phyloP scores from a whole-genome alignment of 2,797 vertebrate genomes.

The Thalassophryne amazonica region DNA sequence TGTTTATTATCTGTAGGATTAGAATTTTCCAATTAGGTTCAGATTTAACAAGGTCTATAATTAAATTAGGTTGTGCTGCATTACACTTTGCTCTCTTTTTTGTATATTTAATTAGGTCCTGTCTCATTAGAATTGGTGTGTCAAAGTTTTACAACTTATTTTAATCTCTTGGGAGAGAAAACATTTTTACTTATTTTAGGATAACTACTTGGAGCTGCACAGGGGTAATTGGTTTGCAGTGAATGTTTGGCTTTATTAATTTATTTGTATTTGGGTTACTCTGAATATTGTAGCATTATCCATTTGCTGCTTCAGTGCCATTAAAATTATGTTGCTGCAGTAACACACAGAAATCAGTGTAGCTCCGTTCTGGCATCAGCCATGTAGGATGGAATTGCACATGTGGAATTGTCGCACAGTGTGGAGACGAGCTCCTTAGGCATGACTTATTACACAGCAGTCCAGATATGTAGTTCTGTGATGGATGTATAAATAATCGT shows the following conservation, averaged over 20 bases:
- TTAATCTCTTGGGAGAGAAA: conserved; percentile 45
- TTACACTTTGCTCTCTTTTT: conserved; percentile 63
- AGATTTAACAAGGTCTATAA: conserved; percentile 62
- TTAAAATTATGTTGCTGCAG: conserved; percentile 45
- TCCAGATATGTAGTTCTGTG: no score
- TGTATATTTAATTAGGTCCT: conserved; percentile 66
- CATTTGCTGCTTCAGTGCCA: conserved; percentile 41
- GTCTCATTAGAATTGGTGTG: conserved; percentile 58
- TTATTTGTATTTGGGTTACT: conserved; percentile 37
- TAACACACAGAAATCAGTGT: conserved; percentile 24
- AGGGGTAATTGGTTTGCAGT: conserved; percentile 59
- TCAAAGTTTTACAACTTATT: conserved; percentile 58
- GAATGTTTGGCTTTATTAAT: conserved; percentile 51
- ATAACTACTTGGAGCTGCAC: conserved; percentile 60
- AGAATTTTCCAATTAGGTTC: conserved; percentile 65
- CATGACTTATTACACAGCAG: no score
- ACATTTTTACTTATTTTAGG: conserved; percentile 54
- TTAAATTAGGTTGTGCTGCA: conserved; percentile 69
- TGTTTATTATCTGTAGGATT: conserved; percentile 64
- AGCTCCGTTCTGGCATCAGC: no score
- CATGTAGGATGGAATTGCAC: no score
- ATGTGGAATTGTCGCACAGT: no score
- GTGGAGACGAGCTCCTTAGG: no score
- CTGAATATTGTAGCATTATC: conserved; percentile 29
- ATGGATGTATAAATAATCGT: no score